Percentiles rank a stretch among this genome's conserved stretches.
phyloP scores from a whole-genome alignment of 2,113 vertebrate genomes.

The Pseudorectes ferrugineus region DNA sequence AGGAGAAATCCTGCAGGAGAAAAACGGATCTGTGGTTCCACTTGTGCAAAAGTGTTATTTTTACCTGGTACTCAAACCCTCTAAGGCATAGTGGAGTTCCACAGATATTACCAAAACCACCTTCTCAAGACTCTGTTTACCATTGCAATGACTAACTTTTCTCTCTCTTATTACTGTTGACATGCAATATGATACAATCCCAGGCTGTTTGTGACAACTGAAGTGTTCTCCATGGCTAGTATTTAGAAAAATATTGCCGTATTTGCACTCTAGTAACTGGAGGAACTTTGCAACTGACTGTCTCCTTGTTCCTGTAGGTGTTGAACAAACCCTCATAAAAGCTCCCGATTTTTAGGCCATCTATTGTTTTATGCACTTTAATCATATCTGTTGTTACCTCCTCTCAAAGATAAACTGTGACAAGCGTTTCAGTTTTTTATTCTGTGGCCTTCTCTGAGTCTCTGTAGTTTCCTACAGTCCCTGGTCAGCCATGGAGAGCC shows the following conservation, averaged over 20 bases:
- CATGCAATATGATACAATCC: neutral
- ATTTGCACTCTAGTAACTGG: neutral
- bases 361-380: neutral
- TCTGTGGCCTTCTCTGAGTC: neutral
- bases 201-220: neutral
- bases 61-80: neutral
- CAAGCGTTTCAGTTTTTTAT: neutral
- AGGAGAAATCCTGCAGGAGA: neutral
- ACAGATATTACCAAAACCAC: neutral
- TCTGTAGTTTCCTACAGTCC: neutral
- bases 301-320: neutral
- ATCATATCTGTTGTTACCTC: neutral
- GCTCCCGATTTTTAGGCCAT: rapidly evolving
- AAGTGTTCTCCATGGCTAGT: neutral
- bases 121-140: neutral
- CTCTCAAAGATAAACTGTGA: neutral
- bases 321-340: neutral
- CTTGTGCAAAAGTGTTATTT: neutral
- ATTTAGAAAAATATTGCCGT: neutral
- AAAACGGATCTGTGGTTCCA: neutral
- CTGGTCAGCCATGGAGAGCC: neutral
- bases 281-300: neutral
- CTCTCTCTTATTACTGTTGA: neutral
- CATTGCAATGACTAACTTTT: neutral
- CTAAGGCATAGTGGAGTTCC: neutral